Base-by-base conservation (phyloP, 2,113 vertebrate species). In the Garra rufa region DNA sequence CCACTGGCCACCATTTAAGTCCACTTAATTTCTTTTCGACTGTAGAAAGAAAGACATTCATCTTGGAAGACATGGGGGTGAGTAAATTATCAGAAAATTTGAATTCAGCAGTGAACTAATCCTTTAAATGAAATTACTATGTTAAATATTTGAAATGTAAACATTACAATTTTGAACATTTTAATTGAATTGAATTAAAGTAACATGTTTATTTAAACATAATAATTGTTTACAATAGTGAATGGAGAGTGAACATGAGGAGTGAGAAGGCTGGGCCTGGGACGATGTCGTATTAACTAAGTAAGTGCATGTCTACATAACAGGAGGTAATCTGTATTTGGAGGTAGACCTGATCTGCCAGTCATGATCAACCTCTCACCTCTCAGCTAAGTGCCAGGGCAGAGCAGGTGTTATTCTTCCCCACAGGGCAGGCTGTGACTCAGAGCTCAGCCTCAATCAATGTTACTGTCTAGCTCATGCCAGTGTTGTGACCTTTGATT, bases 251-350 rank as follows among this genome's bases (percentile, higher is more conserved):
- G 59, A 61, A 50, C 48, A 50, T 50, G 48, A 2, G 21, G 50
- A 0, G 7, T 52, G 17, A 52, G 52, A 21, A 34, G 15, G 28
- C 28, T 26, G 17, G 63, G 75, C 57, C 38, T 26, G 50, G 21
- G 10, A 87, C 89, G 90, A 90, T 91, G 26, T 43, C 82, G 81
- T 88, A 78, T 89, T 87, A 87, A 85, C 85, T 65, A 80, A 74
- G 26, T 9, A 65, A 59, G 9, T 28, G 11, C 71, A 76, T 48
- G 88, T 84, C 88, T 91, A 86, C 76, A 30, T 77, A 85, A 87
- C 65, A 2, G 65, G 80, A 89, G 91, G 91, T 93, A 92, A 94
- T 92, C 85, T 83, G 88, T 87, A 89, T 89, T 87, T 93, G 87
- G 63, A 85, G 89, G 89, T 88, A 88, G 86, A 77, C 76, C 87